Evolutionary conservation across 1,140 invertebrate species (phyloP), one percentile per base, ranked within the genome.

Genomic region (Brachionus calyciflorus): DNA sequence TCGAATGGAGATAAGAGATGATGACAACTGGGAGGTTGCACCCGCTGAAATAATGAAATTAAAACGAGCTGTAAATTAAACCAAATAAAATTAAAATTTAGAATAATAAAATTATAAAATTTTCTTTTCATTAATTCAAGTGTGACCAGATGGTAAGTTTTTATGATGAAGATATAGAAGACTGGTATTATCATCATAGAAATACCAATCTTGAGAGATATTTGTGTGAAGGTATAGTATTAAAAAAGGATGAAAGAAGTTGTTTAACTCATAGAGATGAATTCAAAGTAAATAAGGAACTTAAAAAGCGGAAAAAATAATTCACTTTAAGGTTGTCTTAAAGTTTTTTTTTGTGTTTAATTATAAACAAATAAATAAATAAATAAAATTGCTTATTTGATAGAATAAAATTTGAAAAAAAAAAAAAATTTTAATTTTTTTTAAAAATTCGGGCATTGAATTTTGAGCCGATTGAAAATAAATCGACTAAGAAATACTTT

Each of bases 151-250:
- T 65, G 60, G 37, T 65, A 2, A 44, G 40, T 41, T 44, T 65
- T 17, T 41, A 65, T 44, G 60, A 65, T 44, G 60, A 65, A 65
- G 60, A 65, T 44, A 65, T 65, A 24, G 60, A 65, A 65, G 60
- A 65, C 26, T 65, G 60, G 60, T 65, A 44, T 65, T 65, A 65
- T 65, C 60, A 65, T 65, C 37, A 44, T 12, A 21, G 40, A 65
- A 24, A 41, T 12, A 14, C 7, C 9, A 41, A 19, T 14, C 41
- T 65, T 12, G 60, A 65, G 44, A 44, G 14, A 65, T 65, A 65
- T 44, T 41, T 65, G 24, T 65, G 60, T 14, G 60, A 65, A 21
- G 40, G 40, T 24, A 65, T 44, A 44, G 40, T 65, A 5, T 14
- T 65, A 14, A 65, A 65, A 44, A 41, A 41, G 14, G 17, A 65